A percentile compares a stretch with the other conserved stretches of the same genome.
phyloP scores from a whole-genome alignment of 2,797 vertebrate species.

The Sphenodon punctatus region DNA sequence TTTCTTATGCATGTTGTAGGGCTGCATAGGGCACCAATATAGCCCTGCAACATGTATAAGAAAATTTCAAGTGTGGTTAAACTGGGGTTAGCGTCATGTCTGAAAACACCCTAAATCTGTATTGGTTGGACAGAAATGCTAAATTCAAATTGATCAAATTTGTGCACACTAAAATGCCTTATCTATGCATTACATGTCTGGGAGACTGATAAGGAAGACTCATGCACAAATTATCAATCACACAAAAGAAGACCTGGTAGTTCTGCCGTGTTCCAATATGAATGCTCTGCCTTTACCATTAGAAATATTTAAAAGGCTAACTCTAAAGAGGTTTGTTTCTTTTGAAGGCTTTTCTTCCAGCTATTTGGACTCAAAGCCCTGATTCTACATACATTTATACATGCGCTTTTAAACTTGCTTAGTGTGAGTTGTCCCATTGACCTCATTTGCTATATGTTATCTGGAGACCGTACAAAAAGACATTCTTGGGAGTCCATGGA shows the following conservation, averaged over 20 bases:
- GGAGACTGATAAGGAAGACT: background rate
- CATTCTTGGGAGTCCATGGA: background rate
- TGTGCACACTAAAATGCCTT: background rate
- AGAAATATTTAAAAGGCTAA: slow-evolving; percentile 5
- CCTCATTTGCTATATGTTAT: too few species aligned
- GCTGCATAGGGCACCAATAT: too few species aligned
- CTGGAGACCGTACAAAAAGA: too few species aligned
- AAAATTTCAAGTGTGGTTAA: too few species aligned
- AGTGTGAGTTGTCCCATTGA: too few species aligned
- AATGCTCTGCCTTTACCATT: background rate
- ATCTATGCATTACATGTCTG: background rate
- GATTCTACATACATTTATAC: too few species aligned
- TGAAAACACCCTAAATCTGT: too few species aligned
- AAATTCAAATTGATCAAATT: background rate
- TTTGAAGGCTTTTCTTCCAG: background rate
- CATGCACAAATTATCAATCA: background rate
- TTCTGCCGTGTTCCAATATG: background rate
- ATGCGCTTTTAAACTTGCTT: too few species aligned
- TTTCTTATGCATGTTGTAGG: too few species aligned
- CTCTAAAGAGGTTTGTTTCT: background rate
- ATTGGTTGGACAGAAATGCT: background rate
- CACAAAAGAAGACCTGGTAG: background rate
- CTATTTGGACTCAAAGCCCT: background rate
- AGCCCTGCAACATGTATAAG: too few species aligned
- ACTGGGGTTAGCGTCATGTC: too few species aligned